Conservation (phyloP, 2,888 invertebrate species). For the Masnerella sp. region DNA sequence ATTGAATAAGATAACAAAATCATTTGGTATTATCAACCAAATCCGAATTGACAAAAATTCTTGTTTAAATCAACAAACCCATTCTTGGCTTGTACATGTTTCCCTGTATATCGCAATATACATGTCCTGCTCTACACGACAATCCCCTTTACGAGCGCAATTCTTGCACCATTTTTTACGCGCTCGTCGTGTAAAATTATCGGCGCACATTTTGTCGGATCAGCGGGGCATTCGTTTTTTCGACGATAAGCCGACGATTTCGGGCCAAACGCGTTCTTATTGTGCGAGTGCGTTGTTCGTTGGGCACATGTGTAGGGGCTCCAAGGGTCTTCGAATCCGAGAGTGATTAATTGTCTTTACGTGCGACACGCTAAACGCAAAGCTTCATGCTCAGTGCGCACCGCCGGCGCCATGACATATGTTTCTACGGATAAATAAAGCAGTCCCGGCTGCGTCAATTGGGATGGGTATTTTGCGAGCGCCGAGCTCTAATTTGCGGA, state of each 20-base stretch:
- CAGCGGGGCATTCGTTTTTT: conserved; percentile 23
- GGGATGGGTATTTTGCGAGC: conserved; percentile 66
- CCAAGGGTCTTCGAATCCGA: conserved; percentile 45
- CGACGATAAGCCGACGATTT: conserved; percentile 47
- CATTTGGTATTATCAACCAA: no score
- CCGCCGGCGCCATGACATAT: conserved; percentile 58
- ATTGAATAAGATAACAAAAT: no score
- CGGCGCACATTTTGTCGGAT: conserved; percentile 45
- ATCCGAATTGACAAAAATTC: no score
- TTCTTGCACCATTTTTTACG: conserved; percentile 43
- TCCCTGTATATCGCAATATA: no score
- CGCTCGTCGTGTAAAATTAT: conserved; percentile 44
- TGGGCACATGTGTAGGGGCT: conserved; percentile 49
- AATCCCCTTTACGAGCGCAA: conserved; percentile 42
- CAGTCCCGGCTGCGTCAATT: conserved; percentile 57
- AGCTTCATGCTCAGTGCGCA: conserved; percentile 56
- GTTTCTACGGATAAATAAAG: conserved; percentile 59
- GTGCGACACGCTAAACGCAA: conserved; percentile 59
- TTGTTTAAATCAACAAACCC: no score
- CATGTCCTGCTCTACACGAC: no score
- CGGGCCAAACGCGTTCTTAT: conserved; percentile 44
- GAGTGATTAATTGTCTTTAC: conserved; percentile 65
- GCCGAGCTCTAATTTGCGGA: conserved; percentile 67
- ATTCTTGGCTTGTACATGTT: no score
- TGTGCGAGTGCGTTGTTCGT: conserved; percentile 41